phyloP scores from a whole-genome alignment of 2,113 vertebrate genomes.

The Leptobrachium ailaonicum region DNA sequence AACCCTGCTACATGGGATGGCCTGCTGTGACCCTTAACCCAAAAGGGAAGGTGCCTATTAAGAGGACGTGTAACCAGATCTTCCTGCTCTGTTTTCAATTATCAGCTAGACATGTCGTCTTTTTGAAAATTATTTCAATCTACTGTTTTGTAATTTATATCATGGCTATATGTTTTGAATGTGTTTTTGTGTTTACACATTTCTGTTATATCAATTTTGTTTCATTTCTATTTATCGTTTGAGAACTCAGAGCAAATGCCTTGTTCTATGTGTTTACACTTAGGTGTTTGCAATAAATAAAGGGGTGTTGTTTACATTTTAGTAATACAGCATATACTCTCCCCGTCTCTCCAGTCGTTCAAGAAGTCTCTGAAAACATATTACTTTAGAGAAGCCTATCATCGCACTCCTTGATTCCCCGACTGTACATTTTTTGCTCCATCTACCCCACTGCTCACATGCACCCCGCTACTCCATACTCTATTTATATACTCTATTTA shows the following conservation, averaged over 20 bases:
- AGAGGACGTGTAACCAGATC: conserved; percentile 43
- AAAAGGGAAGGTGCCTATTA: conserved; percentile 29
- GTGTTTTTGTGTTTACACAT: not conserved
- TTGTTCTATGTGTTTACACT: too few relatives aligned
- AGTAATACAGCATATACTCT: not conserved
- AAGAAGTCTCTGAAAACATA: too few relatives aligned
- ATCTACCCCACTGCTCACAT: too few relatives aligned
- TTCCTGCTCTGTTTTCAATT: conserved; percentile 34
- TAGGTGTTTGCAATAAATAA: not conserved
- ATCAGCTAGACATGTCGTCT: conserved; percentile 2
- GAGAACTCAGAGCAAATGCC: too few relatives aligned
- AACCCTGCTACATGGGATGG: conserved; percentile 29
- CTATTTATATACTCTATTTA: too few relatives aligned
- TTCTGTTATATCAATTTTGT: not conserved
- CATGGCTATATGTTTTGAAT: not conserved
- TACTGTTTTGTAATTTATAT: not conserved
- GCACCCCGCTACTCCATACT: too few relatives aligned
- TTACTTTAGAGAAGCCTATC: too few relatives aligned
- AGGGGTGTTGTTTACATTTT: not conserved
- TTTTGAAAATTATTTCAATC: conserved; percentile 7
- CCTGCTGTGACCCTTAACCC: conserved; percentile 37
- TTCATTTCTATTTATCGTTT: not conserved
- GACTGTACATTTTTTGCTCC: too few relatives aligned
- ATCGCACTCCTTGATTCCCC: too few relatives aligned
- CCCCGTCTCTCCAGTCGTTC: too few relatives aligned